Percentiles rank a stretch among this genome's conserved stretches.
These are phyloP conservation scores for Operophtera brumata DNA, from an alignment of 2,888 invertebrate genomes.

Conservation along the genomic window DNA sequence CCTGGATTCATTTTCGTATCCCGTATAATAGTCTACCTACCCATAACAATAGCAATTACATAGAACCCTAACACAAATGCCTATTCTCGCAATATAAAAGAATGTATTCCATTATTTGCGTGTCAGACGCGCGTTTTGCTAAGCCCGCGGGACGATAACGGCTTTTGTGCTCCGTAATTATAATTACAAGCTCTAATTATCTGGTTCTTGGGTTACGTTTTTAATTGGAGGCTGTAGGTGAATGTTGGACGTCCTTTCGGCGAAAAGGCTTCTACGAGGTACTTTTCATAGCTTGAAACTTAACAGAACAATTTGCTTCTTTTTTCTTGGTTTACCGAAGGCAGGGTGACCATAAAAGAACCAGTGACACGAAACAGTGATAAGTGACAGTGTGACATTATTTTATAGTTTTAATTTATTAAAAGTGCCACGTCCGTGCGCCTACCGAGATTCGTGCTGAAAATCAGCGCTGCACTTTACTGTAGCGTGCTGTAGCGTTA, in stretches of 20 bases:
- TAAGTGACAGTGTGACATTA: too few relatives aligned
- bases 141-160: constrained; percentile 8
- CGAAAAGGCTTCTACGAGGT: too few relatives aligned
- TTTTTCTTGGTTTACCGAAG: too few relatives aligned
- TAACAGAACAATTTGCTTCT: too few relatives aligned
- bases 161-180: constrained; percentile 21
- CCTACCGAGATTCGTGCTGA: too few relatives aligned
- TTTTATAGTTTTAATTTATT: too few relatives aligned
- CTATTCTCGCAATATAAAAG: neutral
- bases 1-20: neutral
- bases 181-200: constrained; percentile 14
- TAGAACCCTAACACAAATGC: neutral
- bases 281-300: too few relatives aligned
- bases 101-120: neutral
- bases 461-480: too few relatives aligned
- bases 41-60: neutral
- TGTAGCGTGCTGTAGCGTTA: too few relatives aligned
- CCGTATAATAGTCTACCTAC: neutral
- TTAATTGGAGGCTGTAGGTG: constrained; percentile 11
- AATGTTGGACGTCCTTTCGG: neutral
- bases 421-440: too few relatives aligned
- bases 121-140: constrained; percentile 1
- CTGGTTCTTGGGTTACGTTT: constrained; percentile 10
- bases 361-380: too few relatives aligned
- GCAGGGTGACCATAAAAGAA: too few relatives aligned